Evolutionary conservation across 2,797 vertebrate genomes (phyloP), one percentile per base, ranked within the genome.

Genomic region (Apogon talboti): DNA sequence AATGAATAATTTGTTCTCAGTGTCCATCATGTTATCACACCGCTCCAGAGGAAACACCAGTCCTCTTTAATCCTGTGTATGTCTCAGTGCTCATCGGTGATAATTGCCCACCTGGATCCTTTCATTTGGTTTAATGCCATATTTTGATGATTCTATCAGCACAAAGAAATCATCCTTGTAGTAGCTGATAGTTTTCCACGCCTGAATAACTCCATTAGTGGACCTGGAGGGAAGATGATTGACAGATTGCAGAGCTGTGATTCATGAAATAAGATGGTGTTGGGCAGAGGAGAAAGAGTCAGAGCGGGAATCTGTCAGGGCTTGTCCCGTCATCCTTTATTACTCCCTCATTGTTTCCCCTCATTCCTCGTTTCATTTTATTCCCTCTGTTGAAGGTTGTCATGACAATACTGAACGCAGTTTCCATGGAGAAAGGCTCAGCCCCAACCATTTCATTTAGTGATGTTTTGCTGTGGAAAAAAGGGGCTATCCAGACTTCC

Each of bases 351-450:
- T 81, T 76, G 54, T 85, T 72, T 75, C 83, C 72, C 66, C 69
- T 71, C 73, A n/a, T 74, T 83, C 73, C 71, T 77, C 64, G 49
- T 68, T 80, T 85, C 77, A 62, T 83, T 84, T 80, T 82, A 80
- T 78, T 47, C 65, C 57, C 83, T 84, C 85, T 49, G 75, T 82
- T 88, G 75, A 81, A 75, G 79, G 94, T 94, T 93, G 92, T 92
- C 93, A 94, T 94, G 94, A 92, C 87, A 78, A 94, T 93, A 72
- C 79, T 66, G 89, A 92, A 89, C 81, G 82, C 74, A 69, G 93
- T 94, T 94, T 91, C 94, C 92, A 93, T 93, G 92, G 93, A 89
- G 91, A 94, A 84, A 78, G 71, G 78, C 88, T 92, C 67, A 82
- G 84, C 71, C 87, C 45, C 55, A 85, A 67, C 76, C 55, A 64